phyloP scores from a whole-genome alignment of 2,888 invertebrate genomes.

The Torymus texanus region DNA sequence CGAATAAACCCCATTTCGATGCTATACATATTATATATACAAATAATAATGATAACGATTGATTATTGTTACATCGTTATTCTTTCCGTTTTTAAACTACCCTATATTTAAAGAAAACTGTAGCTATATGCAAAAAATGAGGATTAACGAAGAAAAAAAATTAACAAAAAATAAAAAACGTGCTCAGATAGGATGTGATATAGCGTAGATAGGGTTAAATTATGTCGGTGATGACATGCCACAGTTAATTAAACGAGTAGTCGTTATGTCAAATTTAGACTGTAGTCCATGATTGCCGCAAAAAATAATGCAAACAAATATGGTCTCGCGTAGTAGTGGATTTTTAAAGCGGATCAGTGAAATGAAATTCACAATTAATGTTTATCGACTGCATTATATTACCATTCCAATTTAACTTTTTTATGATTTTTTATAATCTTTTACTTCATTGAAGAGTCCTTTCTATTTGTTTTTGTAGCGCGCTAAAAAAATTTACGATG shows the following conservation, averaged over 20 bases:
- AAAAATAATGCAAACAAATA: constrained; percentile 30
- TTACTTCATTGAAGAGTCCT: not conserved
- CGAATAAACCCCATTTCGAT: constrained; percentile 45
- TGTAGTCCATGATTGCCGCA: constrained; percentile 47
- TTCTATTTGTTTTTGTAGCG: not conserved
- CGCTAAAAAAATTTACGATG: too few species aligned
- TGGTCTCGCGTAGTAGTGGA: constrained; percentile 32
- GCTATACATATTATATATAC: constrained; percentile 49
- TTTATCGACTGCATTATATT: constrained; percentile 24
- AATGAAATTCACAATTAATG: constrained; percentile 23
- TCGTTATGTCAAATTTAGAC: constrained; percentile 52
- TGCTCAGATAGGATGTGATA: constrained; percentile 73
- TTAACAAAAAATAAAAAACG: constrained; percentile 55
- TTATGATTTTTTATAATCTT: constrained; percentile 15
- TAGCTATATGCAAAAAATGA: constrained; percentile 42
- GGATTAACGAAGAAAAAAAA: constrained; percentile 42
- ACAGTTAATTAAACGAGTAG: constrained; percentile 53
- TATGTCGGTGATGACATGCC: constrained; percentile 49
- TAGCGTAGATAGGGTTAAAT: constrained; percentile 69
- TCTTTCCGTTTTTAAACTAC: constrained; percentile 48
- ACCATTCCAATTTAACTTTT: not conserved
- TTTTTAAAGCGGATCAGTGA: constrained; percentile 37
- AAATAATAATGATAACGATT: constrained; percentile 47
- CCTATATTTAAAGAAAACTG: constrained; percentile 41
- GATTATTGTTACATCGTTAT: constrained; percentile 51